Conservation (phyloP, 2,113 vertebrate genomes). For the Orthonyx spaldingii region DNA sequence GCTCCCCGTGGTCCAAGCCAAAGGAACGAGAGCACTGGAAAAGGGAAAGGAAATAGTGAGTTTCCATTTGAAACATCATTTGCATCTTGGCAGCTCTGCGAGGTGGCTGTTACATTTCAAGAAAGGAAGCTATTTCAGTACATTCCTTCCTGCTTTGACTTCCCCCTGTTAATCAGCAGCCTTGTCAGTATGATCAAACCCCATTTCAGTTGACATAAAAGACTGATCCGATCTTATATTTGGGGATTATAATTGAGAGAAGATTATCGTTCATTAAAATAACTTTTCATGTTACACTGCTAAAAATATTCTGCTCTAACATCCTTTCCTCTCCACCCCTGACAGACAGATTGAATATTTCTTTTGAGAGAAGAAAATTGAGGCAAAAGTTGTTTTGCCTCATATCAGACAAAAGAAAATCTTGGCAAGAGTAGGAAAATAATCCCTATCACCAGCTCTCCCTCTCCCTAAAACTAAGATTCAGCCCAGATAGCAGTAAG, state of each 20-base stretch:
- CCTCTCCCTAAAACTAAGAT: not conserved
- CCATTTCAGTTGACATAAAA: constrained; percentile 54
- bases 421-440: not conserved
- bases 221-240: constrained; percentile 42
- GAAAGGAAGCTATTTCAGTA: constrained; percentile 45
- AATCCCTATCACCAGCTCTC: not conserved
- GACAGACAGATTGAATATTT: not conserved
- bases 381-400: constrained; percentile 26
- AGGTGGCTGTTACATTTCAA: constrained; percentile 50
- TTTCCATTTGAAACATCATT: constrained; percentile 35
- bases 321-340: constrained; percentile 11
- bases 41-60: constrained; percentile 45
- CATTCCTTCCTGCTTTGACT: constrained; percentile 46
- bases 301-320: constrained; percentile 46
- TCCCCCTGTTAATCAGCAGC: constrained; percentile 62
- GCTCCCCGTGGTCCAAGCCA: not conserved
- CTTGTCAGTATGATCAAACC: constrained; percentile 62
- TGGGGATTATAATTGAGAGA: constrained; percentile 56
- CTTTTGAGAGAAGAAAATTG: not conserved
- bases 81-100: constrained; percentile 54
- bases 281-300: not conserved
- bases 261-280: constrained; percentile 61
- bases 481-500: not conserved
- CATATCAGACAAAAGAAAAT: not conserved
- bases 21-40: constrained; percentile 41